These are phyloP conservation scores for Akabosia matsudoensis DNA, from an alignment of 1,140 invertebrate species.

Conservation along the genomic window DNA sequence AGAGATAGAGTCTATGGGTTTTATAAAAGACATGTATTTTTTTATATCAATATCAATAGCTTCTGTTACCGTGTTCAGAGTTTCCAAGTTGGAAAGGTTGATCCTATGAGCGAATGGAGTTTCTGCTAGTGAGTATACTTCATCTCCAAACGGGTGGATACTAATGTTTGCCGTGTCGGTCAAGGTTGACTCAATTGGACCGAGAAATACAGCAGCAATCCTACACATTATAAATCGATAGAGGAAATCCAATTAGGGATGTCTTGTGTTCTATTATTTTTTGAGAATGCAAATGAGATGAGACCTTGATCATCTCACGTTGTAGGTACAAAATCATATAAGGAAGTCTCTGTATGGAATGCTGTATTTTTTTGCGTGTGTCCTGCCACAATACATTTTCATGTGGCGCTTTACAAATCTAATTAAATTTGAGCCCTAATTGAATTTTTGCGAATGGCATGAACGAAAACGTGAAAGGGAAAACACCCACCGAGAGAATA, in stretches of 20 bases:
- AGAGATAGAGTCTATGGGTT: neutral
- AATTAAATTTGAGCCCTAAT: neutral
- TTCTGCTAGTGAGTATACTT: constrained; percentile 79
- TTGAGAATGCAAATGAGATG: too few relatives aligned
- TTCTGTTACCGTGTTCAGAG: constrained; percentile 58
- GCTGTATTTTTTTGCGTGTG: too few relatives aligned
- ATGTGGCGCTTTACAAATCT: neutral
- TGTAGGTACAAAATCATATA: too few relatives aligned
- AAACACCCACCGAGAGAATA: constrained; percentile 49
- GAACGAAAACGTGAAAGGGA: too few relatives aligned
- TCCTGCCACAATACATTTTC: too few relatives aligned
- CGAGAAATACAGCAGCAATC: constrained; percentile 67
- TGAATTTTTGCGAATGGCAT: neutral
- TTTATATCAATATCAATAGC: too few relatives aligned
- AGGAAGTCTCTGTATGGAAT: too few relatives aligned
- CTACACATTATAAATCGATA: constrained; percentile 49
- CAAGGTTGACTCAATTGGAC: constrained; percentile 56
- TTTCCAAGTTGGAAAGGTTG: constrained; percentile 66
- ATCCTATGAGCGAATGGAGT: constrained; percentile 74
- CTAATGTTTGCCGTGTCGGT: constrained; percentile 86
- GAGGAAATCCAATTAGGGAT: neutral
- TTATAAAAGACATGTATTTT: too few relatives aligned
- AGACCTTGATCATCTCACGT: too few relatives aligned
- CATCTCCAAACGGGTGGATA: constrained; percentile 79
- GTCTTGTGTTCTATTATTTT: neutral